Base-by-base conservation (phyloP, 2,797 vertebrate genomes). In the Glossophaga mutica region DNA sequence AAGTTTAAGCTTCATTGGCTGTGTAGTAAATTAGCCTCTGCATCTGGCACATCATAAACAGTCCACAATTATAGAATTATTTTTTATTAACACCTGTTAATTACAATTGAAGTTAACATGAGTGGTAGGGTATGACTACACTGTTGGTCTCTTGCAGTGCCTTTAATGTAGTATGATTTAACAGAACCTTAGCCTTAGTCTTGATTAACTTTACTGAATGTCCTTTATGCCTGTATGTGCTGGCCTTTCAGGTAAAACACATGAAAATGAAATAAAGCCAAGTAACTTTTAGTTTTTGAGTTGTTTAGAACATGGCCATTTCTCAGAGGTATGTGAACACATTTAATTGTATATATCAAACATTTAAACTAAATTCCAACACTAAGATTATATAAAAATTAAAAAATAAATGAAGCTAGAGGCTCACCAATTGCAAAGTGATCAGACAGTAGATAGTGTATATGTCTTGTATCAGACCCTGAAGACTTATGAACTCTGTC, bases 261-360 rank as follows among this genome's bases (percentile, higher is more conserved):
- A 46, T 73, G 32, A 50, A 91, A 91, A 94, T 70, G 39, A 87
- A 95, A 78, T 88, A 91, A 37, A 88, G 16, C n/a, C 19, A 68
- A 39, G 10, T 87, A 32, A 44, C 18, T 84, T 78, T 79, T 92
- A 73, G 70, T 94, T 91, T 90, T 90, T 90, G 32, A 94, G 55
- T 96, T 10, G 29, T 70, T 86, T 52, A 90, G 32, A 89, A 73
- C 74, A n/a, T 92, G 34, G 50, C 65, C 21, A 57, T 89, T 93
- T 93, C 34, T 9, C 16, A 77, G 37, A 81, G 32, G 11, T 32
- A 18, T 74, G 39, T 78, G 16, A 94, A 83, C 32, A 71, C 18
- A 76, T 44, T 62, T 87, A 76, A 74, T 65, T 88, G 55, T 86
- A 67, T 18, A 62, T 81, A 87, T 46, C 44, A 29, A 94, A 70